These are phyloP conservation scores for Ammospiza nelsoni DNA, from an alignment of 2,113 vertebrate species.

Conservation along the genomic window DNA sequence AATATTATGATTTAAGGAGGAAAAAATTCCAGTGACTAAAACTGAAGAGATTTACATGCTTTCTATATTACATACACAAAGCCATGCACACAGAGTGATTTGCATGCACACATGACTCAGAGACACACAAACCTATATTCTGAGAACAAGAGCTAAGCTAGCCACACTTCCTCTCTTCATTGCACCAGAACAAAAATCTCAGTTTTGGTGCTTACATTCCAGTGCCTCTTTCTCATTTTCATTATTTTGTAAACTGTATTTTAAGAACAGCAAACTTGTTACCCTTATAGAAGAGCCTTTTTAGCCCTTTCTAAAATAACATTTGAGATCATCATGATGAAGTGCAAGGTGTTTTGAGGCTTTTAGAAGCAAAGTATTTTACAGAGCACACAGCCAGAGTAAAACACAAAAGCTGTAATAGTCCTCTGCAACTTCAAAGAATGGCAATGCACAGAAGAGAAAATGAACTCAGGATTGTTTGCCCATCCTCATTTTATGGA, in stretches of 20 bases:
- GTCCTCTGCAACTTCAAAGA: background rate
- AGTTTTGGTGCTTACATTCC: background rate
- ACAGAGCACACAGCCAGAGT: background rate
- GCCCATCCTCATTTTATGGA: background rate
- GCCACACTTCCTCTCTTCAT: background rate
- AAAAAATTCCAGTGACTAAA: constrained; percentile 43
- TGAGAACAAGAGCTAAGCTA: background rate
- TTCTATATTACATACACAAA: constrained; percentile 18
- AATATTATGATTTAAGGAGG: constrained; percentile 47
- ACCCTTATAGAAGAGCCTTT: background rate
- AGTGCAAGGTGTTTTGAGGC: background rate
- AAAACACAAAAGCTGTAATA: background rate
- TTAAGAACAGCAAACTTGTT: background rate
- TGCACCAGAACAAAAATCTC: background rate
- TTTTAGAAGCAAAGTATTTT: background rate
- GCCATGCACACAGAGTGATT: background rate
- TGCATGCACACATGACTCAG: background rate
- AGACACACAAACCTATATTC: background rate
- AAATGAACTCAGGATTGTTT: background rate
- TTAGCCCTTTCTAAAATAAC: background rate
- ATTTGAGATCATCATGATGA: background rate
- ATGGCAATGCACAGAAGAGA: background rate
- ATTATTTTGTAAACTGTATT: background rate
- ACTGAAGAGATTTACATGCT: constrained; percentile 27
- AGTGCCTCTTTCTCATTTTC: background rate